Evolutionary conservation across 2,113 vertebrate species (phyloP).

Genomic region (Rhynchomys soricoides): DNA sequence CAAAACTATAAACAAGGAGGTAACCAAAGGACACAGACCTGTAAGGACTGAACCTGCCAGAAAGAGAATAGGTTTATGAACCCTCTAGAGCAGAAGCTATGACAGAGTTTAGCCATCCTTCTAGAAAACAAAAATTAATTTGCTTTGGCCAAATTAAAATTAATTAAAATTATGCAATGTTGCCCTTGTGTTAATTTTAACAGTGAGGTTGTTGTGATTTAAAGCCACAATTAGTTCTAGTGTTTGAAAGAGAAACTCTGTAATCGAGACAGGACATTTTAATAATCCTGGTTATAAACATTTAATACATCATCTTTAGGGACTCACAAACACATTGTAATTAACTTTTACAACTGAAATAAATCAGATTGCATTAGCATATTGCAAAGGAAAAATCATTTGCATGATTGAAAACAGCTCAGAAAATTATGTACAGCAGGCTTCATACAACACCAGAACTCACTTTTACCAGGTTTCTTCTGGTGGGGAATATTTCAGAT

Average conservation of each 20-base stretch:
- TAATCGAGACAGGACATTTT: conserved; percentile 96
- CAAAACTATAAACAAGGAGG: conserved; percentile 72
- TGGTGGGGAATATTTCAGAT: conserved; percentile 77
- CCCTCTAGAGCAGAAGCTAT: conserved; percentile 65
- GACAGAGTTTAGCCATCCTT: conserved; percentile 87
- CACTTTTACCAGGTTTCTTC: conserved; percentile 83
- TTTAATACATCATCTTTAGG: conserved; percentile 96
- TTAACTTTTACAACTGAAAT: conserved; percentile 98
- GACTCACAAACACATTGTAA: conserved; percentile 97
- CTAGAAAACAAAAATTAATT: conserved; percentile 92
- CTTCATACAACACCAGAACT: conserved; percentile 82
- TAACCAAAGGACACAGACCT: conserved; percentile 62
- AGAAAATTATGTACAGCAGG: conserved; percentile 90
- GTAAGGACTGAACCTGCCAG: conserved; percentile 10
- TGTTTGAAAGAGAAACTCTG: conserved; percentile 92
- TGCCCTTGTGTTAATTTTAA: conserved; percentile 93
- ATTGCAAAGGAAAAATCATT: conserved; percentile 96
- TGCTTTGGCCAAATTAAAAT: conserved; percentile 93
- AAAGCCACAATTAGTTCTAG: conserved; percentile 93
- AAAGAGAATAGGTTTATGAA: conserved; percentile 82
- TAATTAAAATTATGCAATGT: conserved; percentile 93
- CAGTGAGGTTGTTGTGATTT: conserved; percentile 90
- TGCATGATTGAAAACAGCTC: conserved; percentile 97
- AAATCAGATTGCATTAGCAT: conserved; percentile 97
- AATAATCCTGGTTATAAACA: conserved; percentile 97